Percentiles rank a stretch among this genome's conserved stretches.
Conservation (phyloP, 2,888 invertebrate species). For the Linnaemya tessellans region DNA sequence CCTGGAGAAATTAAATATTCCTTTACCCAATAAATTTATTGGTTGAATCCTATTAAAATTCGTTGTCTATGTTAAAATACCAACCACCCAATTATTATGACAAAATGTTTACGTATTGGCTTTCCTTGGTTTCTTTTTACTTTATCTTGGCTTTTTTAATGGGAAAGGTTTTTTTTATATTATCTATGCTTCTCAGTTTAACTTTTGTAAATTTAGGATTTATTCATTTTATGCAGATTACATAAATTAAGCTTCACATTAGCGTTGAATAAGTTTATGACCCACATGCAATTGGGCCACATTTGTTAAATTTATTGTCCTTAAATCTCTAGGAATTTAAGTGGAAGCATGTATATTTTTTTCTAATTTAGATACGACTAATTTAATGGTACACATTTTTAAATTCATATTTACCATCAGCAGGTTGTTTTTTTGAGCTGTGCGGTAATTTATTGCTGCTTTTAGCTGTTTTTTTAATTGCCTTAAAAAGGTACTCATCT, state of each 20-base stretch:
- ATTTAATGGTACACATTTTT: background rate
- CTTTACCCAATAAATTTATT: background rate
- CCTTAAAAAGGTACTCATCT: no score
- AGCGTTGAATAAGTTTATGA: conserved; percentile 74
- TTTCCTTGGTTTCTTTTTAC: background rate
- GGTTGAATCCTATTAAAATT: background rate
- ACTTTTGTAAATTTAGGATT: conserved; percentile 50
- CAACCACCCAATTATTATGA: background rate
- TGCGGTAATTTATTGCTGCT: no score
- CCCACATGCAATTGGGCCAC: conserved; percentile 32
- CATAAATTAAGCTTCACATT: conserved; percentile 77
- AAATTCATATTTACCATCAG: background rate
- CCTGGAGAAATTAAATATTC: background rate
- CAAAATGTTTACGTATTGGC: background rate
- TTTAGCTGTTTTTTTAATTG: no score
- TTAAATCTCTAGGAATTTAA: background rate
- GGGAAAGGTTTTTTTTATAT: background rate
- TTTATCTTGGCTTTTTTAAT: background rate
- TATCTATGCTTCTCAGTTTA: background rate
- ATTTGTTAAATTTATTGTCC: conserved; percentile 16
- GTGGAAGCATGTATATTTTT: background rate
- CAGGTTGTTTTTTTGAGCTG: no score
- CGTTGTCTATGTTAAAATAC: background rate
- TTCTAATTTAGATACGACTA: background rate
- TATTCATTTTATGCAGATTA: conserved; percentile 80